Percentiles rank a stretch among this genome's conserved stretches.
Conservation (phyloP, 2,888 invertebrate species). For the Notocelia uddmanniana region DNA sequence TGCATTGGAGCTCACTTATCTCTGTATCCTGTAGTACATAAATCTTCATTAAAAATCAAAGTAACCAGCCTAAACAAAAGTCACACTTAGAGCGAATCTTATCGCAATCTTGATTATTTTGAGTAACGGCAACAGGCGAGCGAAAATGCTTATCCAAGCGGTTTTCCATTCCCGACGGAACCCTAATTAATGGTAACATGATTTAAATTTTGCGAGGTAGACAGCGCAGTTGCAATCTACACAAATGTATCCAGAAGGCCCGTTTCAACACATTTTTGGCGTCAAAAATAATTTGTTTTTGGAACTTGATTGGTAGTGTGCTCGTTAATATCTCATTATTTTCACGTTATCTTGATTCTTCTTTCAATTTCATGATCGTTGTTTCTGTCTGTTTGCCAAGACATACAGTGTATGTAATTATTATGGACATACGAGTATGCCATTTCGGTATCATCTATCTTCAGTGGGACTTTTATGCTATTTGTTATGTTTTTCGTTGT, state of each 20-base stretch:
- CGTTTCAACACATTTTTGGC: neutral
- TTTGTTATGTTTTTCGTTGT: too few relatives aligned
- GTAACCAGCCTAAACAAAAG: constrained; percentile 7
- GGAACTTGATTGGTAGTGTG: too few relatives aligned
- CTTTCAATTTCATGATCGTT: too few relatives aligned
- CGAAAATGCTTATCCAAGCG: constrained; percentile 44
- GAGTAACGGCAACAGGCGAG: constrained; percentile 44
- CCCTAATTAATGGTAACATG: constrained; percentile 46
- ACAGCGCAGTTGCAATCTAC: constrained; percentile 9
- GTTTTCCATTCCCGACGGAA: constrained; percentile 40
- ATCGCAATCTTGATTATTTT: constrained; percentile 40
- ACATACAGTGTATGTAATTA: too few relatives aligned
- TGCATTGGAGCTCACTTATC: neutral
- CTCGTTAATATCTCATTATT: too few relatives aligned
- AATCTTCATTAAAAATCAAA: constrained; percentile 2
- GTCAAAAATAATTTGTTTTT: too few relatives aligned
- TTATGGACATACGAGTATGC: too few relatives aligned
- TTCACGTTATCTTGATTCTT: too few relatives aligned
- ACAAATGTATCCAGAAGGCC: neutral
- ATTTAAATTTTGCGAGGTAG: constrained; percentile 46
- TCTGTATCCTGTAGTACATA: neutral
- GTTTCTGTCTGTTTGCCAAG: too few relatives aligned
- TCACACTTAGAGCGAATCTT: constrained; percentile 31
- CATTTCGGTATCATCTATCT: too few relatives aligned
- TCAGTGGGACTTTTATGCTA: too few relatives aligned